A percentile compares a stretch with the other conserved stretches of the same genome.
These are phyloP conservation scores for Trichonephila clavata DNA, from an alignment of 1,140 invertebrate species.

Conservation along the genomic window DNA sequence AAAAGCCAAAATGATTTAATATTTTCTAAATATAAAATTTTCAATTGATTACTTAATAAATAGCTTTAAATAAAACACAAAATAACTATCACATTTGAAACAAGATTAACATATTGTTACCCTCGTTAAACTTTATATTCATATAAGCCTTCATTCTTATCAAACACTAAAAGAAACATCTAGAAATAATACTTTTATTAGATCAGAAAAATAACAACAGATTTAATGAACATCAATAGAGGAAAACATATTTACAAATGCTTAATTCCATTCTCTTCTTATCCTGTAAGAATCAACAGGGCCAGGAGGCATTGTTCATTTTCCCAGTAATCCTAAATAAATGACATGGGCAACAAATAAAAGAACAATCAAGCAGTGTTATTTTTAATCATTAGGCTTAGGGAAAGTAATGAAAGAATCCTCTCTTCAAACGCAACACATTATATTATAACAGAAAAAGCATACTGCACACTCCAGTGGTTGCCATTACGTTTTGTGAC, in stretches of 20 bases:
- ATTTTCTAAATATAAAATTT: too few relatives aligned
- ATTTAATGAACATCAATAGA: not conserved
- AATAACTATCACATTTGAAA: too few relatives aligned
- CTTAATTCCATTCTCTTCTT: not conserved
- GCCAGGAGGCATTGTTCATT: not conserved
- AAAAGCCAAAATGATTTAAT: too few relatives aligned
- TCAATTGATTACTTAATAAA: too few relatives aligned
- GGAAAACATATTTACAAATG: not conserved
- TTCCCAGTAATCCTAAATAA: not conserved
- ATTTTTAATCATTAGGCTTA: conserved; percentile 64
- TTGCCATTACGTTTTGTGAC: conserved; percentile 46
- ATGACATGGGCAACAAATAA: conserved; percentile 39
- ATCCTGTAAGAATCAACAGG: not conserved
- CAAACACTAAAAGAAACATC: not conserved
- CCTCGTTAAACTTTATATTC: too few relatives aligned
- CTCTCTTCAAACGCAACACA: not conserved
- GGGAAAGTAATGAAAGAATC: not conserved
- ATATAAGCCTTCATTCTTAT: not conserved
- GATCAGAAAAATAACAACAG: not conserved
- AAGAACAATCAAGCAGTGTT: conserved; percentile 30
- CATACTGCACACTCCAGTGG: not conserved
- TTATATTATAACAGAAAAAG: conserved; percentile 46
- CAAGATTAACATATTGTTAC: too few relatives aligned
- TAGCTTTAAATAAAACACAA: too few relatives aligned
- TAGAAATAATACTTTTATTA: not conserved